Evolutionary conservation across 37 sponge, comb jelly and placozoan genomes (phyloP), one percentile per base, ranked within the genome.

Genomic region (Cliona cf. orientalis): DNA sequence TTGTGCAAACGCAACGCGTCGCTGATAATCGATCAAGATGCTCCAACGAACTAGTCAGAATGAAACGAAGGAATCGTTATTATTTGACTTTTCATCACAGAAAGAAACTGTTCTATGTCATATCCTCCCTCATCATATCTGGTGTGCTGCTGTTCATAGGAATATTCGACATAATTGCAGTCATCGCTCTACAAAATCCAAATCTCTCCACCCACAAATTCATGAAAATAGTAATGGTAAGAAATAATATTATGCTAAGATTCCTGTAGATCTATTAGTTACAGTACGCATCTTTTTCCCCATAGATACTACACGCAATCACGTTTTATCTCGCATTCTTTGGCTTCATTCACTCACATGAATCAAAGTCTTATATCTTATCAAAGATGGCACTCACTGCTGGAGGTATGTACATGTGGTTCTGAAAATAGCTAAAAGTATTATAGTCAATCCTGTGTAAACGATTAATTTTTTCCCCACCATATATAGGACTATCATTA

Each of bases 321-420:
- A 49, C 80, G 2, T 80, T 80, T 39, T 80, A 49, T 28, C 56
- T 80, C 12, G 45, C 80, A 2, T 26, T 80, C 3, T 56, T 78
- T 55, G 80, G 80, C 35, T 68, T 68, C 25, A n/a, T 80, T 1
- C 41, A 80, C 36, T 66, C 68, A 3, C 69, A 56, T 37, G 69
- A 80, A 80, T 56, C 80, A 57, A 66, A 46, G 9, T 31, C 12
- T 0, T 67, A 68, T 25, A 56, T 46, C 17, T 41, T 68, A 53
- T 12, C 42, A 33, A 49, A 35, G 22, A 22, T 80, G 12, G 31
- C 68, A 2, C 33, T 46, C 4, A n/a, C 38, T 38, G 25, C 80
- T 11, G 80, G 80, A 80, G 80, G 80, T 80, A 46, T 56, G 69
- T 43, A 17, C n/a, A n/a, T n/a, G n/a, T n/a, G n/a, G n/a, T n/a